Evolutionary conservation across 2,888 invertebrate genomes (phyloP), one percentile per base, ranked within the genome.

Genomic region (Bibio marci): DNA sequence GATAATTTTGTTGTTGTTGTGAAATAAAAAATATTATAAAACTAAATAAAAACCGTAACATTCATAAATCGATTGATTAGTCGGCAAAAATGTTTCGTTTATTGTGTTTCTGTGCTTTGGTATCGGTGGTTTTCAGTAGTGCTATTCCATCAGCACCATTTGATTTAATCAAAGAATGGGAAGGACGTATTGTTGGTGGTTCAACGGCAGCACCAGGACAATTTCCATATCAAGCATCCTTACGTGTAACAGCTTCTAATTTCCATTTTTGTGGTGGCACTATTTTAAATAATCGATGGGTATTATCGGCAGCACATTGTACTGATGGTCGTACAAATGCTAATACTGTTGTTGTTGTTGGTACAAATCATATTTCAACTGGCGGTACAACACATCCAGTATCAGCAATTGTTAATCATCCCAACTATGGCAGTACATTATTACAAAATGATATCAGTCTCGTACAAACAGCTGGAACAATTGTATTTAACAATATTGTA

Each of bases 341-440:
- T 27, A 36, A 36, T 26, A 36, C 27, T 8, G 13, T 14, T 26
- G 15, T 27, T 27, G 36, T 36, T 26, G 36, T 27, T 3, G 36
- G 36, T 11, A 15, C 27, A 17, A 17, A 25, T 22, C n/a, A 15
- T 10, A 14, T 6, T 18, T 11, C n/a, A 10, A 19, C 34, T n/a
- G 34, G 34, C 11, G 34, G 34, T 34, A 17, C 17, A 7, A 18
- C 12, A 15, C 39, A 37, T 30, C 26, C 14, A n/a, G 18, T 28
- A n/a, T 14, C 19, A 4, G 15, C 35, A n/a, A 42, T 42, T 17
- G 30, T 39, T 4, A 42, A 42, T 30, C 42, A 42, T 39, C 42
- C 42, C 14, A 18, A 33, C 1, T 42, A 42, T 25, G 18, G 22
- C 22, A 22, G 22, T 8, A 22, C 22, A 22, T 22, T 22, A 22